Conservation (phyloP, 2,797 vertebrate species). For the Siniperca obscura region DNA sequence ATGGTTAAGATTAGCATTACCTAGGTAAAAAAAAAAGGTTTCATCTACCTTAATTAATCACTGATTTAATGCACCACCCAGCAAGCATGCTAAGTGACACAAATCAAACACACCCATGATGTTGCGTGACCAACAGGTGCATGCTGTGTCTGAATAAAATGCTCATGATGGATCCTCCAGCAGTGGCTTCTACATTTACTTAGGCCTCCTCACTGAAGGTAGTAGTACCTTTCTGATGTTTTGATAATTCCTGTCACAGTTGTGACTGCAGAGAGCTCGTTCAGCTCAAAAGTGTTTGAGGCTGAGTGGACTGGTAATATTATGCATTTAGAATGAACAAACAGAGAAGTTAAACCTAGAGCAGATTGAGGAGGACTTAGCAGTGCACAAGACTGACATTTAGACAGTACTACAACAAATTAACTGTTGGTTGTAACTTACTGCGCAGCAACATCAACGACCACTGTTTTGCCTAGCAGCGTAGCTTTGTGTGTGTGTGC, state of each 20-base stretch:
- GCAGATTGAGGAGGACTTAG: no score
- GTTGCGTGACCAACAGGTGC: not conserved
- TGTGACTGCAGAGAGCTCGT: no score
- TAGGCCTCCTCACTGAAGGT: no score
- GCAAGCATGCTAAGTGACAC: not conserved
- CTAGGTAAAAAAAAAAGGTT: not conserved
- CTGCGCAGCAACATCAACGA: no score
- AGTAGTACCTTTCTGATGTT: no score
- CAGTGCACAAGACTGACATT: no score
- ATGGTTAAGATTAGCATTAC: not conserved
- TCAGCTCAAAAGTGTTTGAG: not conserved
- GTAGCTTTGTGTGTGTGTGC: no score
- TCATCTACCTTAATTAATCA: not conserved
- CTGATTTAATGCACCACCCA: not conserved
- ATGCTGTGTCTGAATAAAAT: not conserved
- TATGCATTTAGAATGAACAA: not conserved
- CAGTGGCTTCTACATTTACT: not conserved
- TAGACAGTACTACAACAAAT: no score
- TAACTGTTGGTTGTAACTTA: no score
- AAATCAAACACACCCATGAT: not conserved
- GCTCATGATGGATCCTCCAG: not conserved
- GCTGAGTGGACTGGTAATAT: not conserved
- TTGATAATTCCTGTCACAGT: no score
- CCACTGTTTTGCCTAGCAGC: no score
- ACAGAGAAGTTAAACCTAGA: not conserved